Evolutionary conservation across 2,113 vertebrate genomes (phyloP), one percentile per base, ranked within the genome.

Genomic region (Planiliza haematocheilus): DNA sequence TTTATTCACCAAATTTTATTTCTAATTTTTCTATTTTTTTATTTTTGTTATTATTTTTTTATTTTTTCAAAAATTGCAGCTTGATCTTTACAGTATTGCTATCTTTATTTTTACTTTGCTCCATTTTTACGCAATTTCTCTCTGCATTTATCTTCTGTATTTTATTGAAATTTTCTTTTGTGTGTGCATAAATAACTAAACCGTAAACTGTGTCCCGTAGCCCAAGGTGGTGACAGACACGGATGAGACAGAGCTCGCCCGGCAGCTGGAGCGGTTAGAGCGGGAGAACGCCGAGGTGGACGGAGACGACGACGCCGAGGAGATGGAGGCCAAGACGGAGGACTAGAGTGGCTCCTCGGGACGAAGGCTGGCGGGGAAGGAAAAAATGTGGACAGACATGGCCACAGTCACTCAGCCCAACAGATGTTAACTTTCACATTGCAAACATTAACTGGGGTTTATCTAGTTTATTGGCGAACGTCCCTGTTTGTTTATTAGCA

Each of bases 161-260:
- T 30, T 30, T 30, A 30, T 30, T 30, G 2, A 2, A n/a, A 30
- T 30, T 30, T 30, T 30, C 2, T 30, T 30, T 30, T 30, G 24
- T 30, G 24, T 30, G 24, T 30, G 24, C 24, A 21, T 30, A 36
- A 45, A 51, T 50, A 34, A 37, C 10, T 55, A n/a, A 69, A 34
- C 8, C 4, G 0, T 14, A 16, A 34, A 20, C 21, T 12, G 10
- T 70, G 20, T 11, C 45, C 41, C 13, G 14, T 89, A 99, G 97
- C 96, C 97, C 2, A 99, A 99, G 80, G 97, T 99, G 85, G 97
- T 99, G 83, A 99, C 97, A 6, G 97, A 99, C 72, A 99, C 96
- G 24, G 97, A 99, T 38, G 97, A 99, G 88, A 99, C 97, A 0
- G 97, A 99, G 79, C 95, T 99, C 36, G 96, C 97, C 59, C 93